Evolutionary conservation across 2,797 vertebrate species (phyloP).

Genomic region (Orestias chungarensis): DNA sequence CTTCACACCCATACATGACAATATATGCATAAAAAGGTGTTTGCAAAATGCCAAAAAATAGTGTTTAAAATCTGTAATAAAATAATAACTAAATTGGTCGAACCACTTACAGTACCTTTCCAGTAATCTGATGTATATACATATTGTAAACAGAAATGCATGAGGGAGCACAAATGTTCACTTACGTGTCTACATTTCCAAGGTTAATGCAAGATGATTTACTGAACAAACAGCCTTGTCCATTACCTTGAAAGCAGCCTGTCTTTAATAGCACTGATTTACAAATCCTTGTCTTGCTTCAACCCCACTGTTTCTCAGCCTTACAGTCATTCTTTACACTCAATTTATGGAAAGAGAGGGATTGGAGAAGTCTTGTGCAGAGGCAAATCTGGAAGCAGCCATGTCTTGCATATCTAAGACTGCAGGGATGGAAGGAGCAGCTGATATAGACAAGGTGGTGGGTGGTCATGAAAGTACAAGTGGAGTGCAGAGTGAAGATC

Average conservation of each 20-base stretch:
- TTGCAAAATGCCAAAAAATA: background rate
- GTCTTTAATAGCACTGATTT: conserved; percentile 27
- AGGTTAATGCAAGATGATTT: conserved; percentile 30
- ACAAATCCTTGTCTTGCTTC: conserved; percentile 38
- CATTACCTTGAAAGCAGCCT: conserved; percentile 37
- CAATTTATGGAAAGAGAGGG: conserved; percentile 24
- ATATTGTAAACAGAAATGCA: conserved; percentile 6
- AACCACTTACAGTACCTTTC: background rate
- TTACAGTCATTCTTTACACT: conserved; percentile 27
- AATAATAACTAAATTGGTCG: background rate
- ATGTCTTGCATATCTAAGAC: conserved; percentile 27
- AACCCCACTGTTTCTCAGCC: conserved; percentile 40
- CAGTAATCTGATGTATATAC: conserved; percentile 4
- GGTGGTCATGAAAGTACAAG: conserved; percentile 42
- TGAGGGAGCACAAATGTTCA: conserved; percentile 1
- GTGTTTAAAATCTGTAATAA: background rate
- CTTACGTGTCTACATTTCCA: conserved; percentile 10
- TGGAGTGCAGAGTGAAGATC: conserved; percentile 62
- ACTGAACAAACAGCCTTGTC: conserved; percentile 50
- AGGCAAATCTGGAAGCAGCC: conserved; percentile 22
- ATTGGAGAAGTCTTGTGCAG: conserved; percentile 2
- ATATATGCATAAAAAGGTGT: background rate
- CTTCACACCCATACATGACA: background rate
- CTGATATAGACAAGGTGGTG: conserved; percentile 46
- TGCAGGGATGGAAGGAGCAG: conserved; percentile 25